These are phyloP conservation scores for Zaprionus davidi DNA, from an alignment of 1,140 invertebrate genomes.

Conservation along the genomic window DNA sequence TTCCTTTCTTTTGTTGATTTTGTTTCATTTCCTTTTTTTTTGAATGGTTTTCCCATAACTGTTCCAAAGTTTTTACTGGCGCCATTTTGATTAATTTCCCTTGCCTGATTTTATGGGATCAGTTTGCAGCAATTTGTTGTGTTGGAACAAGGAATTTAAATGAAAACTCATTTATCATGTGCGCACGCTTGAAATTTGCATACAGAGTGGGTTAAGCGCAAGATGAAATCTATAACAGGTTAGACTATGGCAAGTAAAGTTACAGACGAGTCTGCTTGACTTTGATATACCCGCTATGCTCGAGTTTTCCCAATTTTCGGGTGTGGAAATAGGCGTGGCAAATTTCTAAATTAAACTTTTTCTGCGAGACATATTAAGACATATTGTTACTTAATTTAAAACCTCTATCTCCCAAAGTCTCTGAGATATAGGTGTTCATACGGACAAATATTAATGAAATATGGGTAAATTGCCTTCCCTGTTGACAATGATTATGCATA, in stretches of 20 bases:
- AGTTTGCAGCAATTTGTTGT: constrained; percentile 57
- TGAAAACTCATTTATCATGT: constrained; percentile 26
- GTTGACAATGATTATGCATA: no score
- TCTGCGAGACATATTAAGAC: rapidly evolving
- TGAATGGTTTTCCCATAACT: constrained; percentile 34
- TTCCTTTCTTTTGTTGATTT: constrained; percentile 37
- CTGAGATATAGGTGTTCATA: no score
- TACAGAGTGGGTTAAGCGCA: constrained; percentile 17
- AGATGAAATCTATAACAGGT: not conserved
- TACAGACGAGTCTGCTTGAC: no score
- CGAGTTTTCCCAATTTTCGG: no score
- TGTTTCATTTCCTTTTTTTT: constrained; percentile 47
- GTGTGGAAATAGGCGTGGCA: no score
- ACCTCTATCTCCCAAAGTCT: no score
- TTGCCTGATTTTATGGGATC: constrained; percentile 59
- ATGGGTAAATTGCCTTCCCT: no score
- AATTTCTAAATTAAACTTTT: no score
- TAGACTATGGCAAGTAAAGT: no score
- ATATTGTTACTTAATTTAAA: no score
- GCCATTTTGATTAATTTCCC: constrained; percentile 64
- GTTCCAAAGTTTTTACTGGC: constrained; percentile 43
- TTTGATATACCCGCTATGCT: no score
- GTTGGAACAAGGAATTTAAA: constrained; percentile 23
- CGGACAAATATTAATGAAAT: no score
- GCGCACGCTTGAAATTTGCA: constrained; percentile 1